phyloP scores from a whole-genome alignment of 1,140 invertebrate species.

The Neelides sp. region DNA sequence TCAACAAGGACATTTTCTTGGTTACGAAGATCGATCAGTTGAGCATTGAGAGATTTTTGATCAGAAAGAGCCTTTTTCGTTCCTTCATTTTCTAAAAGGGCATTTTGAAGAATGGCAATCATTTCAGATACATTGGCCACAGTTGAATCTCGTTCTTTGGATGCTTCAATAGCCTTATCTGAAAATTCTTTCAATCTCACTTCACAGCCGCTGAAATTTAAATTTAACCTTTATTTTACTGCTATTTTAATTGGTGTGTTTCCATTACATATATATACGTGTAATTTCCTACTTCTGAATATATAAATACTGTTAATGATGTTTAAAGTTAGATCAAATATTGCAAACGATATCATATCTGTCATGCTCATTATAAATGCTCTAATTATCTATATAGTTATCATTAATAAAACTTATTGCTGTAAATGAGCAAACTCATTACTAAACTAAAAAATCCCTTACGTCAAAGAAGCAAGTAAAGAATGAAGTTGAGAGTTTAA shows the following conservation, averaged over 20 bases:
- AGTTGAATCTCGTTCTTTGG: constrained; percentile 40
- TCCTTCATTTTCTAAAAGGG: constrained; percentile 44
- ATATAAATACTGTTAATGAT: too few species aligned
- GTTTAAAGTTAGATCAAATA: not conserved
- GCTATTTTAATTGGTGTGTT: too few species aligned
- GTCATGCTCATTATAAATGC: not conserved
- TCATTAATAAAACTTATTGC: constrained; percentile 1
- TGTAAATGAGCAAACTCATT: constrained; percentile 7
- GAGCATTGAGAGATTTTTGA: constrained; percentile 15
- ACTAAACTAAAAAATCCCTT: constrained; percentile 19
- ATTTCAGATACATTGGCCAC: constrained; percentile 5
- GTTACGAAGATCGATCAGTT: constrained; percentile 17
- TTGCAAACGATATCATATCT: not conserved
- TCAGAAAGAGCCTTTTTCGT: constrained; percentile 28
- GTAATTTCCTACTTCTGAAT: constrained; percentile 4
- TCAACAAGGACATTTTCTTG: constrained; percentile 21
- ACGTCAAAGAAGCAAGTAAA: constrained; percentile 42
- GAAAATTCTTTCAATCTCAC: constrained; percentile 36
- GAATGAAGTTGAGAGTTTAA: constrained; percentile 37
- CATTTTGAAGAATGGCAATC: constrained; percentile 35
- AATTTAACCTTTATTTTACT: too few species aligned
- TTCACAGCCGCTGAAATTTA: constrained; percentile 10
- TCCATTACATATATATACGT: too few species aligned
- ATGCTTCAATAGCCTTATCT: constrained; percentile 39
- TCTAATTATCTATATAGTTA: not conserved